These are phyloP conservation scores for Odontamblyopus lacepedii DNA, from an alignment of 2,797 vertebrate genomes.

Conservation along the genomic window DNA sequence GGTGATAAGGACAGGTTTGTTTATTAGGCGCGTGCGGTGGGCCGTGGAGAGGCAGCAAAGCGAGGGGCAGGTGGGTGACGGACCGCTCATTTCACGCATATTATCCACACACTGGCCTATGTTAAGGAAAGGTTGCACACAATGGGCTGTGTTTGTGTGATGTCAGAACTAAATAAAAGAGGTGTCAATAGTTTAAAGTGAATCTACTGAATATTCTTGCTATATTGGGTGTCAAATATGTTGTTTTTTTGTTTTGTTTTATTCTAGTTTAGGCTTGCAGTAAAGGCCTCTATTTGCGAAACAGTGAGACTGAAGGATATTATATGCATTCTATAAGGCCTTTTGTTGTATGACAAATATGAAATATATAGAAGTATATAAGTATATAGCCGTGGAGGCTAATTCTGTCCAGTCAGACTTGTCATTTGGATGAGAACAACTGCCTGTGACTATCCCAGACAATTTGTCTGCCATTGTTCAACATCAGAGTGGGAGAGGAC, in stretches of 20 bases:
- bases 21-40: conserved; percentile 74
- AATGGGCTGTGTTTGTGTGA: background rate
- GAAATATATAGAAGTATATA: too few relatives aligned
- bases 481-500: too few relatives aligned
- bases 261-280: background rate
- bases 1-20: conserved; percentile 76
- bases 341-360: too few relatives aligned
- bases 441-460: too few relatives aligned
- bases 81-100: conserved; percentile 75
- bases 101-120: conserved; percentile 67
- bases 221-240: background rate
- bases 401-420: too few relatives aligned
- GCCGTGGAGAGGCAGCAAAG: conserved; percentile 78
- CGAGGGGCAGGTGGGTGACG: conserved; percentile 71
- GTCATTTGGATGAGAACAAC: too few relatives aligned
- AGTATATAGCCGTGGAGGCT: too few relatives aligned
- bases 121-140: conserved; percentile 55
- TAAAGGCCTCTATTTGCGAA: too few relatives aligned
- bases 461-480: too few relatives aligned
- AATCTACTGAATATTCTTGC: background rate
- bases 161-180: background rate
- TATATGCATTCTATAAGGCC: too few relatives aligned
- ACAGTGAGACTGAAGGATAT: too few relatives aligned
- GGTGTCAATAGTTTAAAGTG: background rate
- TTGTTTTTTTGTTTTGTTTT: background rate